Evolutionary conservation across 2,797 vertebrate species (phyloP).

Genomic region (Psittacula echo): DNA sequence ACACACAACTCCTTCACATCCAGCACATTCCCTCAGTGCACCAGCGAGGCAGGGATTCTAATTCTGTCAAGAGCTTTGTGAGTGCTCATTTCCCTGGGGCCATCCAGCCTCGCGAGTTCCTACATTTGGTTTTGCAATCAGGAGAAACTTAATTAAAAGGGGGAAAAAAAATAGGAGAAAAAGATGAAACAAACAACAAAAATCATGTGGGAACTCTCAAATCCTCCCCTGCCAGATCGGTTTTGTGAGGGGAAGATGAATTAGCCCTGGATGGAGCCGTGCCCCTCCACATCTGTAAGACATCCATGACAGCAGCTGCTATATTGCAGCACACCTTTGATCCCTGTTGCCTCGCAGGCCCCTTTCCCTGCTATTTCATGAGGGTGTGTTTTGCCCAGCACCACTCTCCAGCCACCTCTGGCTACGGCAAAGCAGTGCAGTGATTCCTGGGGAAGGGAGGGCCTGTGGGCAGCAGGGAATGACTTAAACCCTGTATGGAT

Average conservation of each 20-base stretch:
- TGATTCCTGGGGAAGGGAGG: not conserved
- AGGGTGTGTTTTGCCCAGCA: not conserved
- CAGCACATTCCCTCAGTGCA: not conserved
- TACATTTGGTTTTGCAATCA: conserved; percentile 24
- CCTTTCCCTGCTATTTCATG: not conserved
- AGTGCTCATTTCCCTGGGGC: not conserved
- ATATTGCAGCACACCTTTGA: not conserved
- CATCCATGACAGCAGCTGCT: not conserved
- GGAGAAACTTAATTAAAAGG: conserved; percentile 1
- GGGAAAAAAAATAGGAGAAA: not conserved
- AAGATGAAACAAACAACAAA: conserved; percentile 16
- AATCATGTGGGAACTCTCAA: not conserved
- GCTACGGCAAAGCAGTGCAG: not conserved
- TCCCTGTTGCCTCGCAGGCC: not conserved
- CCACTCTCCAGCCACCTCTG: not conserved
- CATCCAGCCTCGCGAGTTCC: not conserved
- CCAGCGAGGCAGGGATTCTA: not conserved
- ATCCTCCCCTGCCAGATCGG: not conserved
- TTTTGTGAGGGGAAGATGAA: not conserved
- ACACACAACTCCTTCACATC: not conserved
- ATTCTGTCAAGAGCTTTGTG: not conserved
- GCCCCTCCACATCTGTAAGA: conserved; percentile 10
- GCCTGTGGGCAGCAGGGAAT: fast-evolving
- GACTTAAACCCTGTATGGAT: not conserved
- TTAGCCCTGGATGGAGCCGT: not conserved